Conservation (phyloP, 2,888 invertebrate genomes). For the Dysmachus trigonus region DNA sequence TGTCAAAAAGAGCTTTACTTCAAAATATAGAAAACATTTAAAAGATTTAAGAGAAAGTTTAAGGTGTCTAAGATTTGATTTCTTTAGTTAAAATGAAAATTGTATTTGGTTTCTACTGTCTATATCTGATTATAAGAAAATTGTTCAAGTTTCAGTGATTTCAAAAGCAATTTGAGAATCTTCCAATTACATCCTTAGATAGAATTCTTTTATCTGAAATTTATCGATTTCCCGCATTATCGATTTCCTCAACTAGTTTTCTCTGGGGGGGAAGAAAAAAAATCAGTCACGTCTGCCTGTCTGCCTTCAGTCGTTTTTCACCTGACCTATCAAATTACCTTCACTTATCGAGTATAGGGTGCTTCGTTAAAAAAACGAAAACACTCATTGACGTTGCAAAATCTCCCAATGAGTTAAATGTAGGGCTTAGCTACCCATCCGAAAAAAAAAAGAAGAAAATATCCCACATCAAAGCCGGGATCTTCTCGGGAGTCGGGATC, state of each 20-base stretch:
- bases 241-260: too few species aligned
- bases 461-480: background rate
- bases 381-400: background rate
- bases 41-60: too few species aligned
- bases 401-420: background rate
- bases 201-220: background rate
- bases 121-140: background rate
- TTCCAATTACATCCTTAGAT: background rate
- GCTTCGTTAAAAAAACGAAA: background rate
- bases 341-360: background rate
- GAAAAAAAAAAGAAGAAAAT: background rate
- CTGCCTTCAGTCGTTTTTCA: background rate
- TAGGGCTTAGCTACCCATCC: background rate
- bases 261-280: too few species aligned
- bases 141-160: background rate
- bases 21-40: too few species aligned
- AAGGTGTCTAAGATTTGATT: too few species aligned
- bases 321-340: background rate
- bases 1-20: too few species aligned
- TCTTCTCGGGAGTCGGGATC: background rate
- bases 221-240: background rate
- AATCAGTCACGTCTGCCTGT: background rate
- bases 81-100: too few species aligned
- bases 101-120: background rate
- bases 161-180: background rate